Evolutionary conservation across 2,113 vertebrate genomes (phyloP).

Genomic region (Nycticebus coucang): DNA sequence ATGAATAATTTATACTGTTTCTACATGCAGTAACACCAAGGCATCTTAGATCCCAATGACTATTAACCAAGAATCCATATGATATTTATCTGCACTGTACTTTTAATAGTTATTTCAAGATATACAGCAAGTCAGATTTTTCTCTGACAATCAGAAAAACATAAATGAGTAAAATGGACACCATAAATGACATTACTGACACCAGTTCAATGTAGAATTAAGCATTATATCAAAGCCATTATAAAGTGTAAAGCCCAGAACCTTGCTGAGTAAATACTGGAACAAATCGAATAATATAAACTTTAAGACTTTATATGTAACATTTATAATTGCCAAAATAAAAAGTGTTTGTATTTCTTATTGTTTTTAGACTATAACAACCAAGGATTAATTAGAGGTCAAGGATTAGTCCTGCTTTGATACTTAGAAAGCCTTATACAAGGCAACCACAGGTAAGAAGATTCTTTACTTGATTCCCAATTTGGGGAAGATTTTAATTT

Average conservation of each 20-base stretch:
- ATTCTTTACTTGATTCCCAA: slow-evolving; percentile 27
- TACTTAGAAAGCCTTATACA: neutral
- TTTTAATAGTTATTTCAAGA: slow-evolving; percentile 51
- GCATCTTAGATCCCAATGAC: neutral
- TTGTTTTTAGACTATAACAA: slow-evolving; percentile 23
- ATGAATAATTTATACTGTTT: slow-evolving; percentile 44
- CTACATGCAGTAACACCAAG: neutral
- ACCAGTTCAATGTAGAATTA: slow-evolving; percentile 31
- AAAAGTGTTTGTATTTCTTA: slow-evolving; percentile 3
- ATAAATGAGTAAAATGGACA: slow-evolving; percentile 18
- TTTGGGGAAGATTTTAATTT: slow-evolving; percentile 41
- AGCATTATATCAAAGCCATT: neutral
- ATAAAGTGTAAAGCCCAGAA: neutral
- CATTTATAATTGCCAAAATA: slow-evolving; percentile 30
- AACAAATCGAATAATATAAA: slow-evolving; percentile 50
- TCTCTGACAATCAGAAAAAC: slow-evolving; percentile 22
- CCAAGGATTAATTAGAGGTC: neutral
- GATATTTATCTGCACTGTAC: neutral
- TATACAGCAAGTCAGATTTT: slow-evolving; percentile 18
- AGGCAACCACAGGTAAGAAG: slow-evolving; percentile 11
- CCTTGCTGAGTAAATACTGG: slow-evolving; percentile 28
- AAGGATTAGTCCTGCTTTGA: slow-evolving; percentile 34
- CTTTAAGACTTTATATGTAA: slow-evolving; percentile 23
- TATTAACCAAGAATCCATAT: neutral
- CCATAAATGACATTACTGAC: slow-evolving; percentile 18